These are phyloP conservation scores for Poeciliopsis turneri DNA, from an alignment of 2,797 vertebrate species.

Conservation along the genomic window DNA sequence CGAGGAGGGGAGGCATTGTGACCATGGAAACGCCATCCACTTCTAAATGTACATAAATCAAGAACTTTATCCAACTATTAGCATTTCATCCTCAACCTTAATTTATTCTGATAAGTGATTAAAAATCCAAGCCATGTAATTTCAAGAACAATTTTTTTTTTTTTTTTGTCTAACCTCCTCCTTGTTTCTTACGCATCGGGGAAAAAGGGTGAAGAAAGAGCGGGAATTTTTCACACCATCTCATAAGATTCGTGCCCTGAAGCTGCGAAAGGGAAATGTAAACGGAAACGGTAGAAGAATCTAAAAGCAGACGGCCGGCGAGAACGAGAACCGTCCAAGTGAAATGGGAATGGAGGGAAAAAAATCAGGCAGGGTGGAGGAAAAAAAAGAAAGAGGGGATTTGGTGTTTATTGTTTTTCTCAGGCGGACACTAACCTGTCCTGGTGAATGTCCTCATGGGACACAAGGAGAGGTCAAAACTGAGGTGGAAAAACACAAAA, in stretches of 20 bases:
- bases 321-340: conserved; percentile 64
- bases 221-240: conserved; percentile 46
- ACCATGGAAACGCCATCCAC: conserved; percentile 56
- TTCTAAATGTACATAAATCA: conserved; percentile 25
- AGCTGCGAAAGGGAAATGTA: conserved; percentile 68
- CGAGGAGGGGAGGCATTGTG: conserved; percentile 25
- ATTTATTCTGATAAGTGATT: conserved; percentile 17
- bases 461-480: not conserved
- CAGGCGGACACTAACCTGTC: conserved; percentile 30
- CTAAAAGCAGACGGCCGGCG: conserved; percentile 64
- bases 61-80: not conserved
- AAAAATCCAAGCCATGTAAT: conserved; percentile 34
- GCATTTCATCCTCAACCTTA: conserved; percentile 3
- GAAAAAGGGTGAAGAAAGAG: conserved; percentile 19
- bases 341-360: conserved; percentile 49
- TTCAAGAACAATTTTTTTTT: conserved; percentile 9
- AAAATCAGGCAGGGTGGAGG: conserved; percentile 57
- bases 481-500: not conserved
- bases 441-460: conserved; percentile 23
- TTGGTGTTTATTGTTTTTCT: conserved; percentile 38
- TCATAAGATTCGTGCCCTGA: conserved; percentile 62
- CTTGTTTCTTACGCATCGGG: conserved; percentile 46
- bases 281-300: conserved; percentile 64
- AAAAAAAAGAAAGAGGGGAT: conserved; percentile 23
- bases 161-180: conserved; percentile 26